Percentiles rank a stretch among this genome's conserved stretches.
Evolutionary conservation across 2,113 vertebrate species (phyloP).

Genomic region (Myanophis thanlyinensis): DNA sequence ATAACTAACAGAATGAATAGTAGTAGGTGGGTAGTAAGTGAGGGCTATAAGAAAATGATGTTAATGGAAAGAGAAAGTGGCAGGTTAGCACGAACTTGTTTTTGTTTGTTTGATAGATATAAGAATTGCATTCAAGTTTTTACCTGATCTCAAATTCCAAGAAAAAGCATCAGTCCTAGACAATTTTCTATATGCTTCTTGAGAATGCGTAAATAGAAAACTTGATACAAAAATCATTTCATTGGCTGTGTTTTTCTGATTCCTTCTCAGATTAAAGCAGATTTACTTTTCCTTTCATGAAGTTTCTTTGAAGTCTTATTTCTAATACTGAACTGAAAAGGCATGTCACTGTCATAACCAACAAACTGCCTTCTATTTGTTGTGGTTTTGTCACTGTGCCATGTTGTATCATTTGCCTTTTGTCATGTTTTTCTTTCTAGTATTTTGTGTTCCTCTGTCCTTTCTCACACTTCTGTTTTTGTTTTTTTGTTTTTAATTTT

Average conservation of each 20-base stretch:
- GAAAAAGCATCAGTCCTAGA: not conserved
- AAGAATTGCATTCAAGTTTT: not conserved
- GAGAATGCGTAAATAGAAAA: slow-evolving; percentile 4
- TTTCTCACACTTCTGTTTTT: not conserved
- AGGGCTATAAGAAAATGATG: not conserved
- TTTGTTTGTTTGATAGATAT: not conserved
- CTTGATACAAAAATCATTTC: not conserved
- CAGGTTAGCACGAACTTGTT: not conserved
- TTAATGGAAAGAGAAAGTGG: not conserved
- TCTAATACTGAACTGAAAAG: not conserved
- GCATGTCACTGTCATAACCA: not conserved
- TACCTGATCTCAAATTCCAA: not conserved
- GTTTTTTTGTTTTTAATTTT: not conserved
- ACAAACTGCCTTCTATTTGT: not conserved
- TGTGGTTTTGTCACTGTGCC: not conserved
- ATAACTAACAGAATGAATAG: not conserved
- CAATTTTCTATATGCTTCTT: not conserved
- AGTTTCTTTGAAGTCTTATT: not conserved
- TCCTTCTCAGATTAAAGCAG: not conserved
- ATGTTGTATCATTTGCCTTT: not conserved
- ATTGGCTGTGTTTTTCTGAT: not conserved
- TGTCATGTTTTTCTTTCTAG: not conserved
- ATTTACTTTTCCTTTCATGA: not conserved
- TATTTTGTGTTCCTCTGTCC: not conserved
- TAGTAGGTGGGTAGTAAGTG: not conserved